Base-by-base conservation (phyloP, 2,888 invertebrate genomes). In the Drosophila helvetica region DNA sequence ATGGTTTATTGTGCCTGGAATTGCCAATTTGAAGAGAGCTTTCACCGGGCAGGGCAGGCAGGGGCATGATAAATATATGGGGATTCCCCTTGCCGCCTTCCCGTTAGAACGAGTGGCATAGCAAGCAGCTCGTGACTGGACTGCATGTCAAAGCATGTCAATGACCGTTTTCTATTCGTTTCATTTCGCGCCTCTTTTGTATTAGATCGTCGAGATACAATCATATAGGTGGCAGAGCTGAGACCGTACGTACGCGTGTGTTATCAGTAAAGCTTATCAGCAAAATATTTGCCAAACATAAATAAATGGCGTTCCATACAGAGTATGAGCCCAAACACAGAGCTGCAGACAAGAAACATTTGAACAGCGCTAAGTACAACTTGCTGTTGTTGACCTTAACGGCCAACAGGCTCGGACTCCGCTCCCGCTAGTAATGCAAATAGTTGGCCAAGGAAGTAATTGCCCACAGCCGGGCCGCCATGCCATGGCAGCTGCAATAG, bases 301-400 rank as follows among this genome's bases (percentile, higher is more conserved):
- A 71, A 76, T 67, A 73, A 48, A 60, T 50, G 59, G 60, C 62
- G 52, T 27, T 60, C 55, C 50, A 46, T 45, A 30, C 15, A 54
- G 17, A 9, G 2, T 38, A n/a, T 38, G 38, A 38, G 38, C 38
- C 15, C 38, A 46, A 15, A 30, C 17, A 46, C 25, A 38, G 48
- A 38, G 54, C 9, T 15, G 17, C 47, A 52, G 51, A 38, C 15
- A 55, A 55, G 55, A 55, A 42, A 43, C 57, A 59, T 55, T 64
- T 72, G 45, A 43, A 42, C 18, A 22, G 19, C 33, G 18, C 27
- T 17, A 46, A 48, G 33, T 66, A 42, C 25, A 45, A 12, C 19
- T 52, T 65, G 63, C 68, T 77, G 67, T 80, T 80, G 87, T 84
- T 87, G 77, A 84, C 85, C 79, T 87, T 87, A 84, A 68, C 71